Evolutionary conservation across 2,113 vertebrate genomes (phyloP).

Genomic region (Hippoglossus stenolepis): DNA sequence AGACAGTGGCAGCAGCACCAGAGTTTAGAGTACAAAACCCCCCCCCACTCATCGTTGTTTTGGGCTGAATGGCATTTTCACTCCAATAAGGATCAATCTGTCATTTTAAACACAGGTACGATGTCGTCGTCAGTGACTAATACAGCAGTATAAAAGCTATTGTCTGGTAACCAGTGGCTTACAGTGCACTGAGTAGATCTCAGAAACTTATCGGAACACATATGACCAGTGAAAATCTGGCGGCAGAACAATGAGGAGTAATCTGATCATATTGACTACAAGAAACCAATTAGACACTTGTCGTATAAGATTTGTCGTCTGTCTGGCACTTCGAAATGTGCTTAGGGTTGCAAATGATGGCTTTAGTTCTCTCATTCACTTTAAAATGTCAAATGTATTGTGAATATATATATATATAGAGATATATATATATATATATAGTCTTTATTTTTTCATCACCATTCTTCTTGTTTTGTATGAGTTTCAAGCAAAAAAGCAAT

Average conservation of each 20-base stretch:
- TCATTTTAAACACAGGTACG: slow-evolving; percentile 59
- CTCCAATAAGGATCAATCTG: slow-evolving; percentile 50
- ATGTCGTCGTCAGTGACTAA: slow-evolving; percentile 63
- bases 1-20: slow-evolving; percentile 76
- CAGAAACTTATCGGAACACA: slow-evolving; percentile 72
- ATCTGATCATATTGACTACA: slow-evolving; percentile 61
- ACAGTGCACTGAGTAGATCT: slow-evolving; percentile 73
- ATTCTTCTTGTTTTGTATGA: slow-evolving; percentile 82
- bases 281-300: slow-evolving; percentile 75
- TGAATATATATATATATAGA: slow-evolving; percentile 12
- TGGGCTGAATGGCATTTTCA: slow-evolving; percentile 63
- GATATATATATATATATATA: slow-evolving; percentile 64
- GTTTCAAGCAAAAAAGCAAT: slow-evolving; percentile 91
- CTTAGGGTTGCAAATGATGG: slow-evolving; percentile 98
- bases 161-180: slow-evolving; percentile 70
- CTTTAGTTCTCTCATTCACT: slow-evolving; percentile 90
- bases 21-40: slow-evolving; percentile 65
- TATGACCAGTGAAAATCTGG: slow-evolving; percentile 74
- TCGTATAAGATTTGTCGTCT: slow-evolving; percentile 67
- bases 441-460: slow-evolving; percentile 72
- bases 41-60: slow-evolving; percentile 42
- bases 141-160: slow-evolving; percentile 75
- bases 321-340: slow-evolving; percentile 86
- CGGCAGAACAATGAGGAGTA: slow-evolving; percentile 73
- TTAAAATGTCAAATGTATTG: slow-evolving; percentile 58